phyloP scores from a whole-genome alignment of 2,888 invertebrate species.

The Acleris emargana region DNA sequence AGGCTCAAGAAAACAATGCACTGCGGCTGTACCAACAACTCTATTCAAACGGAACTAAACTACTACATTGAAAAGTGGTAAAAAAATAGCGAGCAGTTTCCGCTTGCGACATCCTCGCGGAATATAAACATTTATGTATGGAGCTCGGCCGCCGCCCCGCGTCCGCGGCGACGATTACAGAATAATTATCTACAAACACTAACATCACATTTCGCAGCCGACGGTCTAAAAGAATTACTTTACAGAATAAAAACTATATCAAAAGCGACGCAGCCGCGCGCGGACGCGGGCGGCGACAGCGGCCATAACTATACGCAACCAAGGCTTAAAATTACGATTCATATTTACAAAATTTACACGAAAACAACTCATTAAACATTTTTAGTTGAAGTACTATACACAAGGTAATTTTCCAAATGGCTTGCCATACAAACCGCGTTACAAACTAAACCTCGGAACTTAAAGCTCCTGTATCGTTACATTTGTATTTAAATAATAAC shows the following conservation, averaged over 20 bases:
- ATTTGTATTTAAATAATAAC: conserved; percentile 33
- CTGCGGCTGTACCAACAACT: conserved; percentile 17
- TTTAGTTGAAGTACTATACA: conserved; percentile 34
- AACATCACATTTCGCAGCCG: conserved; percentile 10
- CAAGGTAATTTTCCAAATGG: conserved; percentile 22
- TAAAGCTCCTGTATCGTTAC: conserved; percentile 21
- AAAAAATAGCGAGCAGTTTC: conserved; percentile 18
- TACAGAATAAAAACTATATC: conserved; percentile 18
- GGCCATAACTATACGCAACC: conserved; percentile 44
- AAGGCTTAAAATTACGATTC: conserved; percentile 60
- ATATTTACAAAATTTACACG: conserved; percentile 76
- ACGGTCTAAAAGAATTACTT: conserved; percentile 3
- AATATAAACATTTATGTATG: conserved; percentile 6
- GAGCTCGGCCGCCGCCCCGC: not conserved
- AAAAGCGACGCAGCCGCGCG: conserved; percentile 6
- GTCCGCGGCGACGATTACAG: not conserved
- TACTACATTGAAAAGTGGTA: conserved; percentile 18
- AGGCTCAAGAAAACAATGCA: conserved; percentile 14
- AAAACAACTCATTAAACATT: conserved; percentile 41
- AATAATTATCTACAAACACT: not conserved
- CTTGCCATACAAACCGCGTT: conserved; percentile 38
- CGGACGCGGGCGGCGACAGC: not conserved
- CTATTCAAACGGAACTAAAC: conserved; percentile 28
- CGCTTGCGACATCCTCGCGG: not conserved
- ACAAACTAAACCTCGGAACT: conserved; percentile 50